Conservation (phyloP, 2,888 invertebrate genomes). For the Erannis defoliaria region DNA sequence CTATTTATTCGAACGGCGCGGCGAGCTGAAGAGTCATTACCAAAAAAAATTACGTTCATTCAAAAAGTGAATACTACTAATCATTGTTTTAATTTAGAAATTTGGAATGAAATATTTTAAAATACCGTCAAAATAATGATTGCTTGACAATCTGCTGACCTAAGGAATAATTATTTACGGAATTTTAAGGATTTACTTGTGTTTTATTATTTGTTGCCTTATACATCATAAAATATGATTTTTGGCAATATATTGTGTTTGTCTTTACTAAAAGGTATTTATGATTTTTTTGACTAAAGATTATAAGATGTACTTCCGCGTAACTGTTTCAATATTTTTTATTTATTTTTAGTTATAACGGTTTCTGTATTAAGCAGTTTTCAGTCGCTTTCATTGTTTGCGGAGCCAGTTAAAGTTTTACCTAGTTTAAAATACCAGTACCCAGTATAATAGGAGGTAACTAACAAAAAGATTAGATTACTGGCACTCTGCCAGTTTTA, state of each 20-base stretch:
- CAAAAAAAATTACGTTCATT: not conserved
- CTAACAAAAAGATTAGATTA: constrained; percentile 28
- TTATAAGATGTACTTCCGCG: too few relatives aligned
- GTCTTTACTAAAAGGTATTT: too few relatives aligned
- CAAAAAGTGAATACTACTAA: not conserved
- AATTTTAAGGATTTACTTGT: too few relatives aligned
- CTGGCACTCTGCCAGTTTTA: constrained; percentile 26
- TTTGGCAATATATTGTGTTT: too few relatives aligned
- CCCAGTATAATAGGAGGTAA: constrained; percentile 11
- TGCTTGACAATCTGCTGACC: too few relatives aligned
- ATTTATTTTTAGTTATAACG: constrained; percentile 4
- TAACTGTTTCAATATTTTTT: too few relatives aligned
- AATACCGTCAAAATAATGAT: too few relatives aligned
- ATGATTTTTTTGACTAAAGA: too few relatives aligned
- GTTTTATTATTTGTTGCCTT: too few relatives aligned
- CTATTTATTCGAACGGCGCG: constrained; percentile 10
- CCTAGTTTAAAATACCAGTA: constrained; percentile 21
- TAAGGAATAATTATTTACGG: too few relatives aligned
- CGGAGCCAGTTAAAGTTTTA: constrained; percentile 13
- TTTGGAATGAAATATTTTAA: too few relatives aligned
- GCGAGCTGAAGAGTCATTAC: constrained; percentile 6
- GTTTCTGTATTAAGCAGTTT: not conserved
- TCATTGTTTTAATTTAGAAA: not conserved
- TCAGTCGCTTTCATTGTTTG: not conserved
- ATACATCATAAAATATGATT: too few relatives aligned